Conservation (phyloP, 2,797 vertebrate genomes). For the Austrolebias charrua region DNA sequence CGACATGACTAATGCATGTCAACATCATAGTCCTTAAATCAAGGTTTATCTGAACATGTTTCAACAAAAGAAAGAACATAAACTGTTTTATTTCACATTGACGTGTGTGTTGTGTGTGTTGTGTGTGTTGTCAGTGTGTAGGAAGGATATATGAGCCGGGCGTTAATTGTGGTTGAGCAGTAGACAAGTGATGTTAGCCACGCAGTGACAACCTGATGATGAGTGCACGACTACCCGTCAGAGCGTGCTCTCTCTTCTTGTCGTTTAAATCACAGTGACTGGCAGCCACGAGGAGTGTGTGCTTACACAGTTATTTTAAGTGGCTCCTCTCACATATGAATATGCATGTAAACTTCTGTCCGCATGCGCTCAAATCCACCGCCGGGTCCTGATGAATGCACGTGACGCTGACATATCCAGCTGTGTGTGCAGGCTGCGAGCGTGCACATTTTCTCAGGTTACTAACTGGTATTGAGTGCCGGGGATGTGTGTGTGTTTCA, state of each 20-base stretch:
- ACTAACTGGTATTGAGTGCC: slow-evolving; percentile 58
- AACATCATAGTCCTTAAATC: not conserved
- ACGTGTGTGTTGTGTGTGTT: slow-evolving; percentile 4
- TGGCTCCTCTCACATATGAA: slow-evolving; percentile 57
- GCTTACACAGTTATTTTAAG: slow-evolving; percentile 68
- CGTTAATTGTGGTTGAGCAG: slow-evolving; percentile 65
- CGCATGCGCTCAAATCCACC: slow-evolving; percentile 26
- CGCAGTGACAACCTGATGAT: slow-evolving; percentile 68
- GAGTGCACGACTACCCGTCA: slow-evolving; percentile 42
- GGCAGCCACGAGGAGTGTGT: slow-evolving; percentile 53
- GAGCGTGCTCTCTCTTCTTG: slow-evolving; percentile 47
- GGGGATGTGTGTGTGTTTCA: slow-evolving; percentile 39
- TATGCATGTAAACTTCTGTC: slow-evolving; percentile 57
- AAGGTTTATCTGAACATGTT: not conserved
- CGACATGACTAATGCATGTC: not conserved
- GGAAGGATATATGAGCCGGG: slow-evolving; percentile 41
- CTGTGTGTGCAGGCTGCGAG: slow-evolving; percentile 25
- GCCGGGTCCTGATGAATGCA: slow-evolving; percentile 19
- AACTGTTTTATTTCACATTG: slow-evolving; percentile 11
- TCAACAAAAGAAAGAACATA: not conserved
- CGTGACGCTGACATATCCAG: slow-evolving; percentile 30
- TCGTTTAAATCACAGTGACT: slow-evolving; percentile 68
- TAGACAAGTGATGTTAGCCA: slow-evolving; percentile 56
- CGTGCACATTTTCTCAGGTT: slow-evolving; percentile 56
- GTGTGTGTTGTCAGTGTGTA: slow-evolving; percentile 13